Conservation (phyloP, 2,113 vertebrate species). For the Nycticorax nycticorax region DNA sequence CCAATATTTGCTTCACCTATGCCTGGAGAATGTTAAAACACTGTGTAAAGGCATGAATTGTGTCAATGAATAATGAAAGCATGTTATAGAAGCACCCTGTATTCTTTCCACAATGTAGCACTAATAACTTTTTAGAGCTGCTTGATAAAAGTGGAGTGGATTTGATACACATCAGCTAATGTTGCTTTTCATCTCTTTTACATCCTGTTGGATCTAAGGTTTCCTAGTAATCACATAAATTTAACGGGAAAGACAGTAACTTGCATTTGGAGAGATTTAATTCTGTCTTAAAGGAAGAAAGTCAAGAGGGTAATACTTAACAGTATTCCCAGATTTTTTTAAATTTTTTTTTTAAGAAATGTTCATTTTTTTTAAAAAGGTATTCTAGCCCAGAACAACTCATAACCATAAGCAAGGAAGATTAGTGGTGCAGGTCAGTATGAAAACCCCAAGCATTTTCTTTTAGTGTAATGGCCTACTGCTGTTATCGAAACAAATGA, state of each 20-base stretch:
- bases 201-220: constrained; percentile 21
- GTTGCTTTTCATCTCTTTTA: constrained; percentile 46
- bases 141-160: constrained; percentile 19
- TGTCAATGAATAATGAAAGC: constrained; percentile 11
- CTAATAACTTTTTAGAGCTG: constrained; percentile 38
- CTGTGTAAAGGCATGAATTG: neutral
- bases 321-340: neutral
- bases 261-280: constrained; percentile 19
- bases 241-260: constrained; percentile 18
- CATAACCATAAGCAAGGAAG: neutral
- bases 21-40: neutral
- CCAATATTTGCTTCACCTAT: neutral
- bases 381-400: neutral
- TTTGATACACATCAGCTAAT: constrained; percentile 57
- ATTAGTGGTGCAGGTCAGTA: neutral
- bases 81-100: neutral
- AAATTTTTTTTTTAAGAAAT: neutral
- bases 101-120: neutral
- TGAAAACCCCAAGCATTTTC: neutral
- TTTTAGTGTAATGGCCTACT: neutral
- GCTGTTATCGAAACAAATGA: neutral
- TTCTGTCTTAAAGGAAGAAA: neutral
- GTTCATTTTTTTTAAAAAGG: neutral
- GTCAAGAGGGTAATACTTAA: neutral
- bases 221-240: constrained; percentile 23